Evolutionary conservation across 2,113 vertebrate genomes (phyloP), one percentile per base, ranked within the genome.

Genomic region (Arothron firmamentum): DNA sequence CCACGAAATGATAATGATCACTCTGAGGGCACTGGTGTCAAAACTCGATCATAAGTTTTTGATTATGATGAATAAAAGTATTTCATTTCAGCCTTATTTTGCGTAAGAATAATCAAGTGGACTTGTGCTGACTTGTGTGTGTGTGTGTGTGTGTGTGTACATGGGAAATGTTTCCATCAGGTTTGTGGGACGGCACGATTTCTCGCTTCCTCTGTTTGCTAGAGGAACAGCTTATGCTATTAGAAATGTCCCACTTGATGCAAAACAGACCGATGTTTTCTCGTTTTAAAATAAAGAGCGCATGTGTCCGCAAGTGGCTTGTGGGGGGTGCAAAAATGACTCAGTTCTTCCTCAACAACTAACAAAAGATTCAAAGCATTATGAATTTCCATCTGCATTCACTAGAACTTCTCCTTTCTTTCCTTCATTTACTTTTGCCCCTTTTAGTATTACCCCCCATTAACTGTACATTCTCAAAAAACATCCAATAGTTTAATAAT

Each of bases 201-300:
- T 54, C 21, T 56, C 42, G 20, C 49, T 59, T 58, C 14, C 52
- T 52, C 28, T 62, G 57, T 72, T 53, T 59, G 23, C 46, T 54
- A 12, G 13, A 25, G 16, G 42, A 62, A 15, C 82, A 83, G 84
- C 85, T 92, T 91, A 90, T 90, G 89, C 88, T 88, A 91, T 90
- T 90, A 91, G 85, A 87, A 82, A 82, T 85, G 92, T 90, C 12
- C 12, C 8, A 4, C 48, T 68, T 56, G 34, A 17, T 56, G 43
- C 9, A 62, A 59, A 70, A 50, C 50, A 50, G 13, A 21, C 38
- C n/a, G 17, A 18, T 46, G 18, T 38, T 38, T 49, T 51, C 9
- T 15, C 16, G 1, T 54, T 38, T 51, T 28, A 5, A 34, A 57
- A 43, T 61, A 19, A 51, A 23, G 8, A 41, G 49, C 34, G 38